Evolutionary conservation across 2,113 vertebrate species (phyloP), one percentile per base, ranked within the genome.

Genomic region (Setophaga petechia): DNA sequence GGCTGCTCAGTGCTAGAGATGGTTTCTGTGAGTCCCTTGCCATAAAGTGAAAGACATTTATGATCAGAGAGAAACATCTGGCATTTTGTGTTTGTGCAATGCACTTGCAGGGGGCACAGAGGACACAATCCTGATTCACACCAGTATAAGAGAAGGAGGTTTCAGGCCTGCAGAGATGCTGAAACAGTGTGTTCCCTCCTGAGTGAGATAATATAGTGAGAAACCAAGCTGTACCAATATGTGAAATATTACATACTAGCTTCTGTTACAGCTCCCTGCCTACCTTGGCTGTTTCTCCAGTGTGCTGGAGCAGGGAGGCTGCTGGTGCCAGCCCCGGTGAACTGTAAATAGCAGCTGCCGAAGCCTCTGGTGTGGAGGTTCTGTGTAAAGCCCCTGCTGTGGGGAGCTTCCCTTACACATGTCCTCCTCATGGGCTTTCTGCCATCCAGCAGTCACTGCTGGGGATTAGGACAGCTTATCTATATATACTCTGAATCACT

Each of bases 51-150:
- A 35, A 79, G 58, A 33, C 16, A 22, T 71, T 57, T 77, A 23
- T 51, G n/a, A 30, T n/a, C 44, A 44, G 6, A 21, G 43, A 46
- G 71, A 78, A 68, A 46, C 1, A 1, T 41, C 54, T 1, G 1
- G 15, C 8, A 17, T 2, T 3, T 24, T 3, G 2, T n/a, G 37
- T 11, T 68, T 37, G 30, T 17, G 3, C 33, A 41, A 55, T 0
- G 0, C 30, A 21, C 30, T 67, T 44, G 10, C 12, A 49, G 27
- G 13, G 49, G 57, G 13, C 59, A n/a, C 12, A 72, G 65, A 62
- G 35, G 24, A 57, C 19, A 25, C 0, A 5, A 39, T 52, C 37
- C 52, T 43, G 21, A 47, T 73, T 79, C 44, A 43, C 1, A 0
- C 14, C 31, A 37, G 19, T 33, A 6, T 57, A 59, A 52, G 35